phyloP scores from a whole-genome alignment of 2,797 vertebrate species.

The Allobates femoralis region DNA sequence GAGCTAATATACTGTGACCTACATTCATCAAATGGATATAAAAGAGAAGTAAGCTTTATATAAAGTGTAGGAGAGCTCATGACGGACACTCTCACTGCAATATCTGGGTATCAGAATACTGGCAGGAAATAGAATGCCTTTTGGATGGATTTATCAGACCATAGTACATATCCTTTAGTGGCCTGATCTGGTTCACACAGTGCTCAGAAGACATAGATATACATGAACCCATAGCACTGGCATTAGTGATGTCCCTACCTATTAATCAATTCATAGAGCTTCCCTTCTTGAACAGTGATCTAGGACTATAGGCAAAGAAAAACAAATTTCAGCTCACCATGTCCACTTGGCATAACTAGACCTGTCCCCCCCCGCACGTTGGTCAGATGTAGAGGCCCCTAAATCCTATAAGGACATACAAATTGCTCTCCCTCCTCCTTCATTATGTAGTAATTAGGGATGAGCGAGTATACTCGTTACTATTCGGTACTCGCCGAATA shows the following conservation, averaged over 20 bases:
- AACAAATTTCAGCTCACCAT: no score
- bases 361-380: no score
- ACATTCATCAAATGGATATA: slow-evolving; percentile 40
- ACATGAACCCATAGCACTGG: background rate
- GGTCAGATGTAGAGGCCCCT: no score
- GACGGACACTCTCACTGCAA: background rate
- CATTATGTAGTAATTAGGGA: no score
- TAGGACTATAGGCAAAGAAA: no score
- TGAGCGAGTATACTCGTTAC: no score
- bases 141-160: background rate
- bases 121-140: background rate
- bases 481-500: no score
- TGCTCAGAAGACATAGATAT: background rate
- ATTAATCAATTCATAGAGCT: background rate
- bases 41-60: slow-evolving; percentile 15
- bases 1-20: slow-evolving; percentile 49
- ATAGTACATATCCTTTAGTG: background rate
- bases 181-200: background rate
- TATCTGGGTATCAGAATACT: background rate
- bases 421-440: no score
- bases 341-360: no score
- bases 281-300: no score
- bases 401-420: no score
- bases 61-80: background rate
- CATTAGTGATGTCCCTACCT: background rate